A percentile compares a stretch with the other conserved stretches of the same genome.
Evolutionary conservation across 1,140 invertebrate genomes (phyloP).

Genomic region (Catajapyx aquilonaris): DNA sequence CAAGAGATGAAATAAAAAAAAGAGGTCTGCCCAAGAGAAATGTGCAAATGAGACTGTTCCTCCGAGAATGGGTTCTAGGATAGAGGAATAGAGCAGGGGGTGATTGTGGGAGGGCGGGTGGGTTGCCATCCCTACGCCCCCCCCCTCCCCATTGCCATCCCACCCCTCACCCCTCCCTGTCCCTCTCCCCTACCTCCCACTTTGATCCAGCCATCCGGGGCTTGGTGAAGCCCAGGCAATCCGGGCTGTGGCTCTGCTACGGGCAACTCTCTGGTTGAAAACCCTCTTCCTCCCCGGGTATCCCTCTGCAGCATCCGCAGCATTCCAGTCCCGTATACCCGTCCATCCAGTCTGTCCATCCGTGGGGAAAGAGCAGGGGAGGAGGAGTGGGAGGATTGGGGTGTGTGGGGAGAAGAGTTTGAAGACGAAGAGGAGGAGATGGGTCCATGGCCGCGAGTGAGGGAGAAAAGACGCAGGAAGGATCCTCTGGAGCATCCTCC

Average conservation of each 20-base stretch:
- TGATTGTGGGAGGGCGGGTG: neutral
- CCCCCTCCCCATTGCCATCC: slow-evolving; percentile 6
- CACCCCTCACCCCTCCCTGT: slow-evolving; percentile 4
- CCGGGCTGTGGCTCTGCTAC: no score
- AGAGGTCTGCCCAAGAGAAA: no score
- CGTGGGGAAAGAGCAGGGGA: neutral
- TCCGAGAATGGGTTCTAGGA: no score
- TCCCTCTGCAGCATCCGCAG: slow-evolving; percentile 31
- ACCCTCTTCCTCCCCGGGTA: slow-evolving; percentile 25
- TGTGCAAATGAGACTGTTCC: no score
- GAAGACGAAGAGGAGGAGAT: neutral
- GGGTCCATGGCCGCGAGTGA: no score
- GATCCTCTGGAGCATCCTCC: no score
- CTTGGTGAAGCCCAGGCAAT: no score
- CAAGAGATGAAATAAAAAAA: no score
- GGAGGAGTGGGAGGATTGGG: neutral
- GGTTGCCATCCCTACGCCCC: neutral
- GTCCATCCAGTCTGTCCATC: no score
- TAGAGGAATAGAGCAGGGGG: neutral
- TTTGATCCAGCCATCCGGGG: no score
- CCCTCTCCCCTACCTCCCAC: slow-evolving; percentile 8
- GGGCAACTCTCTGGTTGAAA: no score
- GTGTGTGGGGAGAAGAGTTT: neutral
- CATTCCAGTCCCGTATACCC: slow-evolving; percentile 24
- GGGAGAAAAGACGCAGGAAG: no score